phyloP scores from a whole-genome alignment of 2,113 vertebrate genomes.

The Tachysurus vachellii region DNA sequence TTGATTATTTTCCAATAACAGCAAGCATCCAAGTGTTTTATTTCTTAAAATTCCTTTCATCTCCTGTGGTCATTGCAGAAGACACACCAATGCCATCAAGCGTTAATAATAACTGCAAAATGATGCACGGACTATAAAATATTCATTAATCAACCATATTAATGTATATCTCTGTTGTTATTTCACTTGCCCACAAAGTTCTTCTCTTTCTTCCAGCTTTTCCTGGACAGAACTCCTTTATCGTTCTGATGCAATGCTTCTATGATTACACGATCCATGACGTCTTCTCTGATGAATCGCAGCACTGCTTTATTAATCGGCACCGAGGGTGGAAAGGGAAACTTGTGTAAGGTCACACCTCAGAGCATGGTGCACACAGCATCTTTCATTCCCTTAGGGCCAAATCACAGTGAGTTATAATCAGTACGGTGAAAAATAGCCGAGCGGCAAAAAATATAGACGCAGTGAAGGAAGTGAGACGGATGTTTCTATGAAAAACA shows the following conservation, averaged over 20 bases:
- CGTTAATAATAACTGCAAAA: background rate
- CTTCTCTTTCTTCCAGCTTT: background rate
- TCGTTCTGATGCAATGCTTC: constrained; percentile 26
- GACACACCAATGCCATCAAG: background rate
- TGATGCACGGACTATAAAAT: background rate
- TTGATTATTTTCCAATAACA: background rate
- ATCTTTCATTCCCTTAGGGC: constrained; percentile 31
- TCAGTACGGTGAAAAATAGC: background rate
- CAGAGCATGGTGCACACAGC: constrained; percentile 40
- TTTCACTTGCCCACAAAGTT: constrained; percentile 26
- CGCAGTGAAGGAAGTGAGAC: background rate
- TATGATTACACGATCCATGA: constrained; percentile 24
- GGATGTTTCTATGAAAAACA: background rate
- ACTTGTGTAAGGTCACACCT: constrained; percentile 49
- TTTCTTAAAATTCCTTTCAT: background rate
- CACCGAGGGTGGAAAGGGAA: constrained; percentile 8
- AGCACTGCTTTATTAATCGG: constrained; percentile 47
- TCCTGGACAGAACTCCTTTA: constrained; percentile 42
- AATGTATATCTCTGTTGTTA: background rate
- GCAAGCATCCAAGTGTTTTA: background rate
- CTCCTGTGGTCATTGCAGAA: background rate
- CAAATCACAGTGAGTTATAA: background rate
- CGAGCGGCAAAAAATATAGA: background rate
- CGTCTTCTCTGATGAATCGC: constrained; percentile 36
- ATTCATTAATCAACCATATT: background rate